Evolutionary conservation across 1,140 invertebrate species (phyloP), one percentile per base, ranked within the genome.

Genomic region (Drosophila serrata): DNA sequence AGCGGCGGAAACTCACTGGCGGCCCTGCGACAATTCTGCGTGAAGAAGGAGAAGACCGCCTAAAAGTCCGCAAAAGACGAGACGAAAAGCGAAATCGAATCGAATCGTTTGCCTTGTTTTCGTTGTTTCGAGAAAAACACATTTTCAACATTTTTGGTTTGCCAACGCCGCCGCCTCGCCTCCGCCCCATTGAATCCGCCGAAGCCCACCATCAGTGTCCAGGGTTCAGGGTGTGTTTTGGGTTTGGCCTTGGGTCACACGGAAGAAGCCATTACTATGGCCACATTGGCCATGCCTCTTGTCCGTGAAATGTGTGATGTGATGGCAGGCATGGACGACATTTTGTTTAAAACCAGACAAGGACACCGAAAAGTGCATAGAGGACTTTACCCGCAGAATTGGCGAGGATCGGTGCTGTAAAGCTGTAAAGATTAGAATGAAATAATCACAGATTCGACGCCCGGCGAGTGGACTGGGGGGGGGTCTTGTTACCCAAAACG

Each of bases 1-100:
- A 74, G 85, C 35, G 79, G 75, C 45, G 65, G 65, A 6, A 92
- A 92, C 46, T 92, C 91, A 13, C 58, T 92, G 43, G 91, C 91
- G 39, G 91, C 91, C 19, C 57, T 92, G 77, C 91, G 91, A 57
- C 91, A 92, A 64, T 92, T 92, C 70, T 92, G 91, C 76, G 90
- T 92, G 56, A 92, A 92, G 76, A 92, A 92, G 81, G 91, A 92
- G 82, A 92, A 92, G 81, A 92, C 91, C 82, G 91, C 85, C 76
- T 92, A 92, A 55, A 55, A 91, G 75, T 48, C 63, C 56, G 53
- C 57, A 39, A 4, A 24, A 11, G 65, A 55, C 42, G 74, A 53
- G 55, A 76, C 48, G 73, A 56, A 68, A 76, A 76, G 46, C 73
- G 73, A 64, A 59, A 67, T 56, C 35, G 59, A 70, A 35, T 46